Conservation (phyloP, 2,113 vertebrate genomes). For the Mungos mungo region DNA sequence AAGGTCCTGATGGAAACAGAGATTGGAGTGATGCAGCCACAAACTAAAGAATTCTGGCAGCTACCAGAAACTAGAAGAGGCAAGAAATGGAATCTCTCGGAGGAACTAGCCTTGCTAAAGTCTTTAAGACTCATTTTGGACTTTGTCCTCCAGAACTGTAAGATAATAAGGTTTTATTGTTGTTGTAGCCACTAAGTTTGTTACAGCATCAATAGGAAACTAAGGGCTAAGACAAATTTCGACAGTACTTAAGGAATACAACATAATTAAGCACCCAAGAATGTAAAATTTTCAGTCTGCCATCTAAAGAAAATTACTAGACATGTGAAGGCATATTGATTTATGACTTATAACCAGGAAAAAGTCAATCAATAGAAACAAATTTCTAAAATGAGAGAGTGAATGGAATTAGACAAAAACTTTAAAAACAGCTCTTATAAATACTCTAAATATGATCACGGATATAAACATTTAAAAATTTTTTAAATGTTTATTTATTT, state of each 20-base stretch:
- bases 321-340: not conserved
- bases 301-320: not conserved
- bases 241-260: not conserved
- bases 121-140: not conserved
- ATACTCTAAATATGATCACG: not conserved
- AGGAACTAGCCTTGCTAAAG: not conserved
- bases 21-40: not conserved
- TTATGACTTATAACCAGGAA: not conserved
- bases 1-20: not conserved
- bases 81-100: not conserved
- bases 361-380: not conserved
- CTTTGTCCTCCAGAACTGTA: not conserved
- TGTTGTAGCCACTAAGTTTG: not conserved
- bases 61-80: not conserved
- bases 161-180: not conserved
- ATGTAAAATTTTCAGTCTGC: not conserved
- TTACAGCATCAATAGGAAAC: not conserved
- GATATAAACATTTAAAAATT: not conserved
- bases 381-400: not conserved
- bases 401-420: not conserved
- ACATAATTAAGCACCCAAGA: not conserved
- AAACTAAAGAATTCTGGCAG: not conserved
- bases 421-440: not conserved
- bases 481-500: too few relatives aligned
- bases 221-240: not conserved